phyloP scores from a whole-genome alignment of 30 jellyfish, hydroid and myxozoan species.

The Turritopsis dohrnii region DNA sequence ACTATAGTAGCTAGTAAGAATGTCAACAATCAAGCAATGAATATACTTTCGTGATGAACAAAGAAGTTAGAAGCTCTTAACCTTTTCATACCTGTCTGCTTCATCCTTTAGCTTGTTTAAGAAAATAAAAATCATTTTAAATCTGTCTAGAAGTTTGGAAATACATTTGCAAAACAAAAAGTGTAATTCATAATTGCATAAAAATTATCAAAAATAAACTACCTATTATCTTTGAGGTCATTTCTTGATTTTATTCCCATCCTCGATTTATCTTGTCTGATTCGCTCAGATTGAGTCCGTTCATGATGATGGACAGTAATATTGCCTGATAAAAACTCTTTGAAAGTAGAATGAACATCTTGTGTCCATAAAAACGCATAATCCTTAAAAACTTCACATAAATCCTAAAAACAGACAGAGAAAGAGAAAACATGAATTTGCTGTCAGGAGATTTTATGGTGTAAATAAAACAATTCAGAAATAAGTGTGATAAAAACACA shows the following conservation, averaged over 20 bases:
- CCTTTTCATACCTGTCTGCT: too few relatives aligned
- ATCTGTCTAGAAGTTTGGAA: too few relatives aligned
- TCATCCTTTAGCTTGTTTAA: too few relatives aligned
- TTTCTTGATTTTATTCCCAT: slow-evolving; percentile 4
- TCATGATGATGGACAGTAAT: slow-evolving; percentile 37
- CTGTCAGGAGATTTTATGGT: not conserved
- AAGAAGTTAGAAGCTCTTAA: too few relatives aligned
- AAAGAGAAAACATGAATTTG: not conserved
- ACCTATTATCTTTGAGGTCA: slow-evolving; percentile 11
- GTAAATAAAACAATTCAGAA: too few relatives aligned
- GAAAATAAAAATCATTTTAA: too few relatives aligned
- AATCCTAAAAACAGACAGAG: not conserved
- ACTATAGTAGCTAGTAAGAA: too few relatives aligned
- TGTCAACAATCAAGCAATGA: too few relatives aligned
- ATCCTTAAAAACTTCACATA: slow-evolving; percentile 25
- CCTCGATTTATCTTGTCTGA: not conserved
- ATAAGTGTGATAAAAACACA: not conserved
- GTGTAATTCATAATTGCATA: slow-evolving; percentile 5
- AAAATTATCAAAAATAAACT: too few relatives aligned
- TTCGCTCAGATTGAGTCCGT: not conserved
- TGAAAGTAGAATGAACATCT: slow-evolving; percentile 64
- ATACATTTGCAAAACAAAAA: too few relatives aligned
- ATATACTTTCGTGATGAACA: too few relatives aligned
- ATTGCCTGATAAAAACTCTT: slow-evolving; percentile 67
- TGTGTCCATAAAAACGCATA: slow-evolving; percentile 85